Percentiles rank a stretch among this genome's conserved stretches.
These are phyloP conservation scores for Pyrgus malvae DNA, from an alignment of 2,888 invertebrate species.

Conservation along the genomic window DNA sequence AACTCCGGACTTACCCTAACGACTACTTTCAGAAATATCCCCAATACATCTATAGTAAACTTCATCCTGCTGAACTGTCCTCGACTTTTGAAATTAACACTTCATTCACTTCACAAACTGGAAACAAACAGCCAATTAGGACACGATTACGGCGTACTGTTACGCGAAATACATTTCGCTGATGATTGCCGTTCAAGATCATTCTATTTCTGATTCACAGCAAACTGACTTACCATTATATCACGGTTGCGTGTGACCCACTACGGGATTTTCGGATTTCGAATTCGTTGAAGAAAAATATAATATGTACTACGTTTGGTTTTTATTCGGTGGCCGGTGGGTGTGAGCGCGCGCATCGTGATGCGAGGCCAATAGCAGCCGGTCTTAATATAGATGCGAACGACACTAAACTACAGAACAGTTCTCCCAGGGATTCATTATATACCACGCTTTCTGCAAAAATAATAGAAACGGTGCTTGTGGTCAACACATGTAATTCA, in stretches of 20 bases:
- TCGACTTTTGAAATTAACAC: slow-evolving; percentile 49
- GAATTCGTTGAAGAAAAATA: slow-evolving; percentile 66
- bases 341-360: slow-evolving; percentile 68
- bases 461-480: slow-evolving; percentile 44
- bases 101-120: slow-evolving; percentile 63
- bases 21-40: slow-evolving; percentile 77
- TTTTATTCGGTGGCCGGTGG: slow-evolving; percentile 61
- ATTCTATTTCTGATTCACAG: slow-evolving; percentile 43
- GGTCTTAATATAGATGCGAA: slow-evolving; percentile 77
- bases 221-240: slow-evolving; percentile 48
- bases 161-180: slow-evolving; percentile 38
- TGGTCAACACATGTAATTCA: slow-evolving; percentile 45
- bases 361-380: slow-evolving; percentile 61
- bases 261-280: slow-evolving; percentile 35
- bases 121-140: slow-evolving; percentile 54
- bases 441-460: slow-evolving; percentile 51
- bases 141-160: slow-evolving; percentile 28
- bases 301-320: slow-evolving; percentile 76
- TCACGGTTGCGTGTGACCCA: slow-evolving; percentile 14
- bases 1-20: slow-evolving; percentile 77
- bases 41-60: slow-evolving; percentile 76
- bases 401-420: slow-evolving; percentile 58
- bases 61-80: slow-evolving; percentile 61
- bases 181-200: slow-evolving; percentile 40
- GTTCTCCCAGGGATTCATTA: slow-evolving; percentile 62